Percentiles rank a stretch among this genome's conserved stretches.
phyloP scores from a whole-genome alignment of 2,888 invertebrate species.

The Pelosia muscerda region DNA sequence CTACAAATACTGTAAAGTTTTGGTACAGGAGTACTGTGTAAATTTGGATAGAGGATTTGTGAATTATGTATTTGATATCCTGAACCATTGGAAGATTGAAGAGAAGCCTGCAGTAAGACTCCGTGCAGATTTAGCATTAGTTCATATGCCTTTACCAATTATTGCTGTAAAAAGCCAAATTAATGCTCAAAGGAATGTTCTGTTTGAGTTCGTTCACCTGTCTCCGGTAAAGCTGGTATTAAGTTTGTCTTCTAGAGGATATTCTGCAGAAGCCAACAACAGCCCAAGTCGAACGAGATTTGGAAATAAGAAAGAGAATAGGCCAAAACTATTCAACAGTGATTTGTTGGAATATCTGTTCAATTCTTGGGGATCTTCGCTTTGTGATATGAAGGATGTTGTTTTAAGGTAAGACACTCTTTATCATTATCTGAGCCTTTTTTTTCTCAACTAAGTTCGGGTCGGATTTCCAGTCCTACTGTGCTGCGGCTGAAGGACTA shows the following conservation, averaged over 20 bases:
- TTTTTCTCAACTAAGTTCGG: too few species aligned
- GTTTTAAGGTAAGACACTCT: slow-evolving; percentile 83
- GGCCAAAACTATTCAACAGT: slow-evolving; percentile 84
- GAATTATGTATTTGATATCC: slow-evolving; percentile 87
- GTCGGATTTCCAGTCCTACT: too few species aligned
- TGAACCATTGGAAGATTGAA: slow-evolving; percentile 87
- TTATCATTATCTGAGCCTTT: too few species aligned
- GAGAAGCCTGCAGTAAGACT: slow-evolving; percentile 87
- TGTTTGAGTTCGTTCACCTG: slow-evolving; percentile 87
- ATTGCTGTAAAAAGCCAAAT: slow-evolving; percentile 78
- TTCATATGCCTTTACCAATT: slow-evolving; percentile 87
- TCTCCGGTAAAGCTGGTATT: slow-evolving; percentile 88
- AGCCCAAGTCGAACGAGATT: slow-evolving; percentile 68
- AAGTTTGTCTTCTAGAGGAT: slow-evolving; percentile 86
- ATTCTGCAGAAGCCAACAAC: slow-evolving; percentile 66
- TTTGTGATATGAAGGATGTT: slow-evolving; percentile 89
- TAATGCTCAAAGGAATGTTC: slow-evolving; percentile 70
- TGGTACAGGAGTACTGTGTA: slow-evolving; percentile 89
- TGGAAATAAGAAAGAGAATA: slow-evolving; percentile 76
- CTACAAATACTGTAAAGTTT: slow-evolving; percentile 88
- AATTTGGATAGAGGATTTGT: slow-evolving; percentile 91
- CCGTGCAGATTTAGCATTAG: slow-evolving; percentile 85
- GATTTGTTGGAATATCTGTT: slow-evolving; percentile 88
- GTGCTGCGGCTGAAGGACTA: too few species aligned
- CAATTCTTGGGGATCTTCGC: slow-evolving; percentile 88